phyloP scores from a whole-genome alignment of 2,797 vertebrate species.

The Falco berigora region DNA sequence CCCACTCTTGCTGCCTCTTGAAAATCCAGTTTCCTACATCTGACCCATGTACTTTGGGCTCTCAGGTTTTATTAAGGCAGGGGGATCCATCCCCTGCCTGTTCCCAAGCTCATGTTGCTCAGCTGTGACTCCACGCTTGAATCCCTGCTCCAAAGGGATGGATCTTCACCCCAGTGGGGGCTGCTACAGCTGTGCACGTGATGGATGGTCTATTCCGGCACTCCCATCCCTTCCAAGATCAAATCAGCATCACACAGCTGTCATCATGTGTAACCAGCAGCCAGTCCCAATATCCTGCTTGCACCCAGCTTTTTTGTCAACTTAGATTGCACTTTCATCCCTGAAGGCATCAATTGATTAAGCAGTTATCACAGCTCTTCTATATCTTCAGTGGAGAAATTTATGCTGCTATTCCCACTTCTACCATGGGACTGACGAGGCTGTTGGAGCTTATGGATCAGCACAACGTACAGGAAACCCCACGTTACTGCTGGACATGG shows the following conservation, averaged over 20 bases:
- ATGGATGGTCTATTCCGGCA: fast-evolving
- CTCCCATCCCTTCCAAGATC: neutral
- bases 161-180: neutral
- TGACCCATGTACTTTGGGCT: neutral
- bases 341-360: neutral
- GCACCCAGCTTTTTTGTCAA: neutral
- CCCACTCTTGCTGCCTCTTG: neutral
- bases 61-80: neutral
- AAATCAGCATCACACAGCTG: neutral
- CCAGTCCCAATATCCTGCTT: neutral
- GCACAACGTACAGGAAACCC: fast-evolving
- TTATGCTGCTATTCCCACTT: neutral
- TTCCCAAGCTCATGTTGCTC: neutral
- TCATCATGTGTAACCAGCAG: neutral
- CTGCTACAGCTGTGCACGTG: fast-evolving
- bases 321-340: neutral
- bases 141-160: neutral
- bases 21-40: neutral
- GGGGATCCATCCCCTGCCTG: neutral
- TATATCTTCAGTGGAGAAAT: neutral
- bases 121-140: neutral
- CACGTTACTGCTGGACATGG: neutral
- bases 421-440: neutral
- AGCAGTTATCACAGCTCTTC: neutral
- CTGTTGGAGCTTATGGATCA: neutral